These are phyloP conservation scores for Hirtodrosophila cameraria DNA, from an alignment of 2,888 invertebrate species.

Conservation along the genomic window DNA sequence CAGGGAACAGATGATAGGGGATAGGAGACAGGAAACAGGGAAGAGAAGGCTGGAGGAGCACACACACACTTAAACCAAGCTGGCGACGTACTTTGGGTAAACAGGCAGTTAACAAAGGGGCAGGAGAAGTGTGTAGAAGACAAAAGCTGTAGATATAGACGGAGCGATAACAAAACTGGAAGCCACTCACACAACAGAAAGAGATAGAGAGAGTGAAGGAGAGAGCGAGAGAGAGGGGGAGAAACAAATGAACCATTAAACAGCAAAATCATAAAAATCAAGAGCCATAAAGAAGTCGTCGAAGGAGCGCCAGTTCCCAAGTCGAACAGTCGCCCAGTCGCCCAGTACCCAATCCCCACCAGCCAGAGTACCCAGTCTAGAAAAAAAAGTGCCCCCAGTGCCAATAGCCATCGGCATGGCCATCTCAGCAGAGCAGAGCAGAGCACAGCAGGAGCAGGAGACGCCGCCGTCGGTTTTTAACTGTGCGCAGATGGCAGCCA, in stretches of 20 bases:
- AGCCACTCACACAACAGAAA: slow-evolving; percentile 37
- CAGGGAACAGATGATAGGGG: neutral
- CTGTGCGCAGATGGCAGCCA: slow-evolving; percentile 73
- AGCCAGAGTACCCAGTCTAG: slow-evolving; percentile 10
- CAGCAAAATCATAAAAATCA: slow-evolving; percentile 81
- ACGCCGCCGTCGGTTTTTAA: slow-evolving; percentile 55
- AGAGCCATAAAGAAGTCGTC: slow-evolving; percentile 80
- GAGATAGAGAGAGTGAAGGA: neutral
- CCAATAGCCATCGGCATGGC: slow-evolving; percentile 19
- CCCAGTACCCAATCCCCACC: slow-evolving; percentile 2
- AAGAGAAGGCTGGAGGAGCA: neutral
- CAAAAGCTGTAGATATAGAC: slow-evolving; percentile 57
- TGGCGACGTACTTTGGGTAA: slow-evolving; percentile 38
- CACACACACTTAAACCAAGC: slow-evolving; percentile 30
- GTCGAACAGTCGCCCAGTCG: slow-evolving; percentile 4
- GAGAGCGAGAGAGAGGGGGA: neutral
- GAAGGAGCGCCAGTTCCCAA: slow-evolving; percentile 69
- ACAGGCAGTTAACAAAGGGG: slow-evolving; percentile 17
- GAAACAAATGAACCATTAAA: slow-evolving; percentile 80
- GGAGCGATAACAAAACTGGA: slow-evolving; percentile 64
- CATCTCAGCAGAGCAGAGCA: slow-evolving; percentile 31
- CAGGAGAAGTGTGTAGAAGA: neutral
- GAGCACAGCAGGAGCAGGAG: slow-evolving; percentile 27
- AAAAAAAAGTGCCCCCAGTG: slow-evolving; percentile 15
- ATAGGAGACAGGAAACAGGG: neutral